A percentile compares a stretch with the other conserved stretches of the same genome.
Conservation (phyloP, 2,797 vertebrate species). For the Eulemur mongoz region DNA sequence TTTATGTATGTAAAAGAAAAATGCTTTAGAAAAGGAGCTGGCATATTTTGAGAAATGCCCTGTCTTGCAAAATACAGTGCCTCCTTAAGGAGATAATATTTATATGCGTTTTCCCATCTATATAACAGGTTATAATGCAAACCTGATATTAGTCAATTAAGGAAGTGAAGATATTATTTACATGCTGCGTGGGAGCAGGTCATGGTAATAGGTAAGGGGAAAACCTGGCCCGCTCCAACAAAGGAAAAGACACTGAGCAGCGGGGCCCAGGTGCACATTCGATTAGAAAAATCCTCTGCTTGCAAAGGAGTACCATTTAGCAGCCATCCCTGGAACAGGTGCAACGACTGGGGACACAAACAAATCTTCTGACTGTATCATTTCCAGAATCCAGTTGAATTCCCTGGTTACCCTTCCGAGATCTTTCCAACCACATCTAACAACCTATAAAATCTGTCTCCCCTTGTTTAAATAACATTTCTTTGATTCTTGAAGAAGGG, state of each 20-base stretch:
- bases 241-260: background rate
- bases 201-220: background rate
- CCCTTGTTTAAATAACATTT: background rate
- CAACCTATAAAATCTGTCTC: background rate
- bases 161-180: background rate
- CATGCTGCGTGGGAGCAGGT: background rate
- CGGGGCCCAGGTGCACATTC: background rate
- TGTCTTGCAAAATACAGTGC: background rate
- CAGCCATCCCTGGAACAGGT: background rate
- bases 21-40: background rate
- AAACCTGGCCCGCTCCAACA: background rate
- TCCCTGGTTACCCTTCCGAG: background rate
- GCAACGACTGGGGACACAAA: background rate
- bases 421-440: background rate
- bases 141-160: background rate
- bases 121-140: background rate
- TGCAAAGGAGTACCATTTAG: background rate
- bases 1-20: background rate
- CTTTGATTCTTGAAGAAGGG: conserved; percentile 17
- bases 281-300: background rate
- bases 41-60: background rate
- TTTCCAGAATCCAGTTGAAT: background rate
- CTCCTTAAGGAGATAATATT: conserved; percentile 1
- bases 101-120: background rate
- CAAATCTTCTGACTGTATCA: background rate